A percentile compares a stretch with the other conserved stretches of the same genome.
These are phyloP conservation scores for Halictus rubicundus DNA, from an alignment of 1,140 invertebrate species.

Conservation along the genomic window DNA sequence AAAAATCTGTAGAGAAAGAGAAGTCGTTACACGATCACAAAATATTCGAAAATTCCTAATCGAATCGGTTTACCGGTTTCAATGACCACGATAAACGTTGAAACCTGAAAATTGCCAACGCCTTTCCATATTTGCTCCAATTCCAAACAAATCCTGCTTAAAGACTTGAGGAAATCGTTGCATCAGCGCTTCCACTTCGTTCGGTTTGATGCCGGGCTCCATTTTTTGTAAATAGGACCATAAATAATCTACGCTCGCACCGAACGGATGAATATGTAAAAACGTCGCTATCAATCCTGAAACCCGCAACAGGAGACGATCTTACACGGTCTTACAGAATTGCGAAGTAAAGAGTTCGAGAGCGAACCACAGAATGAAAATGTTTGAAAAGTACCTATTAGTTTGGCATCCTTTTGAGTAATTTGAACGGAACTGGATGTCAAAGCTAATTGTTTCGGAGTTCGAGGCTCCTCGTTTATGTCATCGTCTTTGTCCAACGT, in stretches of 20 bases:
- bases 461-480: conserved; percentile 78
- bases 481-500: conserved; percentile 80
- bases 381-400: conserved; percentile 80
- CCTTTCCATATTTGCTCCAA: conserved; percentile 88
- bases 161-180: conserved; percentile 89
- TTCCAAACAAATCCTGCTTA: conserved; percentile 87
- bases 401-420: conserved; percentile 83
- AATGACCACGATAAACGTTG: conserved; percentile 72
- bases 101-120: conserved; percentile 90
- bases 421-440: conserved; percentile 73
- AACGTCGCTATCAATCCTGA: conserved; percentile 90
- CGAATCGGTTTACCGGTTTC: conserved; percentile 24
- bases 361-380: neutral
- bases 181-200: conserved; percentile 89
- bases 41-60: conserved; percentile 24
- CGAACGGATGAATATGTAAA: conserved; percentile 93
- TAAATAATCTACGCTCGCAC: conserved; percentile 91
- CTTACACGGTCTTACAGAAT: neutral
- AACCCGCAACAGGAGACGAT: neutral
- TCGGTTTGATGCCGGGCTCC: conserved; percentile 84
- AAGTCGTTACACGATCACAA: conserved; percentile 1
- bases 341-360: neutral
- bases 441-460: conserved; percentile 68
- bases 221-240: conserved; percentile 92
- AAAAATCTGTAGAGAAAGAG: neutral